Base-by-base conservation (phyloP, 2,113 vertebrate species). In the Trochalopteron elliotii region DNA sequence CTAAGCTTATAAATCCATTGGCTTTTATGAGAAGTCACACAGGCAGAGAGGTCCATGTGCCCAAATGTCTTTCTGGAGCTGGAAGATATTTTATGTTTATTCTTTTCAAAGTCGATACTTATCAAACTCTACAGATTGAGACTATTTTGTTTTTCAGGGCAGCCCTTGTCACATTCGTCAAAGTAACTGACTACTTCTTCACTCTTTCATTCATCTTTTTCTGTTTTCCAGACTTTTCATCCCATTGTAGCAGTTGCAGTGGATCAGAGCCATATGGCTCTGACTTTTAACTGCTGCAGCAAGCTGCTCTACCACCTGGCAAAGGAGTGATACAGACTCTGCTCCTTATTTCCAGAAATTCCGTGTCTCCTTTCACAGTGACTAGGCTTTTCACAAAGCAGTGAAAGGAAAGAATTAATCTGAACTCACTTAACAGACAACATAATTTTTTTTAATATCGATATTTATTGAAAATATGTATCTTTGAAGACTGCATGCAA, bases 291-390 rank as follows among this genome's bases (percentile, higher is more conserved):
- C 94, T 97, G 96, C 89, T 96, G 89, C 89, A 96, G 56, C 97
- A 97, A 97, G 96, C 97, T 97, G 97, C 93, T 95, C 55, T 94
- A 94, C 96, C 96, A 97, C 96, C 96, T 97, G 97, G 94, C 30
- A 18, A 93, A 96, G 95, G 93, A 96, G 76, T 74, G 86, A 55
- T 80, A 35, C 90, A 92, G 85, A 80, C 59, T 86, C 84, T 87
- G 79, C 76, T 96, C 79, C 89, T 94, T 89, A 94, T 89, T 96
- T 95, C 91, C 45, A 83, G 93, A 96, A 94, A 94, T 71, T 92
- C 83, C 15, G 4, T 78, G 83, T 87, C 79, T 88, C 57, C 87
- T 94, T 89, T 85, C 87, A 49, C 79, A 78, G 72, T 79, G 56
- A 57, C 92, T 92, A 72, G 70, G 85, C 52, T 90, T 96, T 96